phyloP scores from a whole-genome alignment of 2,113 vertebrate species.

The Phocoena sinus region DNA sequence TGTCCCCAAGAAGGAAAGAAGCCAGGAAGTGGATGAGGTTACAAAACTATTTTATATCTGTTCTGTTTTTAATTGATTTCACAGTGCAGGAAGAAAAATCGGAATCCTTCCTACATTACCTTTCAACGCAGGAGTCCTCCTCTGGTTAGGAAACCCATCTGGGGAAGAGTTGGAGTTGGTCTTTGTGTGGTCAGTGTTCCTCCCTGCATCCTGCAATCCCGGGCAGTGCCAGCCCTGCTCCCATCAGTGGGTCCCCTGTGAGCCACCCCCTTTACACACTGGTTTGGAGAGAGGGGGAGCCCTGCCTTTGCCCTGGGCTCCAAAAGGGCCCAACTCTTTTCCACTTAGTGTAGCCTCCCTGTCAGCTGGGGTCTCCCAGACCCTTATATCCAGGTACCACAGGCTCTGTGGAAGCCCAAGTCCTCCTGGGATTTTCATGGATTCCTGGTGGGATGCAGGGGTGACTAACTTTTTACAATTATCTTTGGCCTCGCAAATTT shows the following conservation, averaged over 20 bases:
- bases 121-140: conserved; percentile 15
- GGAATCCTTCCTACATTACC: conserved; percentile 38
- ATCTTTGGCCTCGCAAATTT: background rate
- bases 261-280: background rate
- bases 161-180: background rate
- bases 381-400: background rate
- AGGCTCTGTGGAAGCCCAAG: background rate
- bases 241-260: background rate
- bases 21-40: conserved; percentile 69
- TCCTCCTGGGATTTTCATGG: background rate
- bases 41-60: conserved; percentile 62
- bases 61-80: conserved; percentile 73
- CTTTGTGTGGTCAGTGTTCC: background rate
- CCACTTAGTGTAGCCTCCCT: background rate
- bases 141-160: conserved; percentile 28
- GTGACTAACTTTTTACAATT: background rate
- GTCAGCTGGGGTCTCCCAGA: too few relatives aligned
- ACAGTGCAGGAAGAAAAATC: conserved; percentile 61
- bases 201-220: background rate
- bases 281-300: background rate
- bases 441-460: background rate
- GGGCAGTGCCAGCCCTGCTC: background rate
- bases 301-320: background rate
- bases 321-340: background rate
- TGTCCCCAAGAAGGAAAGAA: conserved; percentile 27